phyloP scores from a whole-genome alignment of 2,797 vertebrate species.

The Chiloscyllium punctatum region DNA sequence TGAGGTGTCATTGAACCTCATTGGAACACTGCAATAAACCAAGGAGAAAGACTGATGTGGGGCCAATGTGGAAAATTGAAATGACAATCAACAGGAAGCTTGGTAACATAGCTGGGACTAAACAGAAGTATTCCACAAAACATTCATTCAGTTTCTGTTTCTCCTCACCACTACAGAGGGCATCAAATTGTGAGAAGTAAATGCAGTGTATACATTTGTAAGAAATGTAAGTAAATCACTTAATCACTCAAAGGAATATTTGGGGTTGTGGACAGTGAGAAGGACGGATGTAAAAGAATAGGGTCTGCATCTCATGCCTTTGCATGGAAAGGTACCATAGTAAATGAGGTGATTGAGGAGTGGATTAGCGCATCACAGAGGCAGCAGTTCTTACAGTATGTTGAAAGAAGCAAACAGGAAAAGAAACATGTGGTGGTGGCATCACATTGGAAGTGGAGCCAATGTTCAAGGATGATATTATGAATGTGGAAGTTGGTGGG shows the following conservation, averaged over 20 bases:
- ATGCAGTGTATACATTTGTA: neutral
- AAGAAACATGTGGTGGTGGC: neutral
- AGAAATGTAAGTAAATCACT: neutral
- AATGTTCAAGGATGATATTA: neutral
- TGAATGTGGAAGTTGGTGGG: neutral
- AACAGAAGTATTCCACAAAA: neutral
- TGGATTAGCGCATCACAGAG: neutral
- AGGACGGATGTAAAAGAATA: neutral
- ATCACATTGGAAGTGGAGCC: neutral
- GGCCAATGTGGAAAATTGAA: neutral
- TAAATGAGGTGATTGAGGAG: neutral
- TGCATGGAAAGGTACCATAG: neutral
- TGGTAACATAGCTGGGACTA: neutral
- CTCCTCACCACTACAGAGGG: neutral
- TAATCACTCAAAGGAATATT: neutral
- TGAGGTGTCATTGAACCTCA: neutral
- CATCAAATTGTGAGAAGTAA: neutral
- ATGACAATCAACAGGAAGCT: neutral
- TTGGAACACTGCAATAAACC: neutral
- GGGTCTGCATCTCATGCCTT: neutral
- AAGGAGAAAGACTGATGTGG: neutral
- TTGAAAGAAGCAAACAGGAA: neutral
- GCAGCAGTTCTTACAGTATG: neutral
- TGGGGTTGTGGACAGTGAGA: neutral
- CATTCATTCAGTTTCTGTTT: neutral